Conservation (phyloP, 2,797 vertebrate genomes). For the Acanthis flammea region DNA sequence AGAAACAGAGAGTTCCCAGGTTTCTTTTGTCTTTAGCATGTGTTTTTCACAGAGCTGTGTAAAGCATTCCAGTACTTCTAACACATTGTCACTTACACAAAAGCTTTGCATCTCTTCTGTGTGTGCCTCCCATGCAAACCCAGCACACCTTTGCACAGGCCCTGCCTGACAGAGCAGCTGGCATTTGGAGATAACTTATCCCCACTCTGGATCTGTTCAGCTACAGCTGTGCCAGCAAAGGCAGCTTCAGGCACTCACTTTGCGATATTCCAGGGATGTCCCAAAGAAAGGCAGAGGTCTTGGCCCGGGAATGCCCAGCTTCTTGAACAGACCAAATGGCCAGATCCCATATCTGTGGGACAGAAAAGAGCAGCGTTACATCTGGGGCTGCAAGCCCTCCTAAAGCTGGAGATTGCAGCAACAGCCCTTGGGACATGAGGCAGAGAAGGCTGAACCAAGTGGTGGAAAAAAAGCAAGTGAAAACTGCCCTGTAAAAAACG, state of each 20-base stretch:
- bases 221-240: background rate
- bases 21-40: background rate
- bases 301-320: conserved; percentile 76
- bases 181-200: background rate
- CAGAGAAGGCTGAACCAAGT: background rate
- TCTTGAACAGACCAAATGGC: conserved; percentile 73
- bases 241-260: conserved; percentile 39
- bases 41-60: background rate
- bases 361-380: background rate
- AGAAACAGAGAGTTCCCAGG: background rate
- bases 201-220: fast-evolving
- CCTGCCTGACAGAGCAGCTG: background rate
- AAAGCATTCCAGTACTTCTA: background rate
- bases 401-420: background rate
- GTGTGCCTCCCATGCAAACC: background rate
- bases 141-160: background rate
- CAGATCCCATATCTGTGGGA: conserved; percentile 73
- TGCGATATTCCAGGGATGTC: conserved; percentile 52
- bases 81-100: background rate
- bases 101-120: background rate
- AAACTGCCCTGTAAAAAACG: background rate
- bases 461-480: background rate
- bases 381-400: fast-evolving
- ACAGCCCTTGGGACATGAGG: background rate
- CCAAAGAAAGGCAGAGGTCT: conserved; percentile 75